Evolutionary conservation across 2,888 invertebrate species (phyloP).

Genomic region (Stenoptilia bipunctidactyla): DNA sequence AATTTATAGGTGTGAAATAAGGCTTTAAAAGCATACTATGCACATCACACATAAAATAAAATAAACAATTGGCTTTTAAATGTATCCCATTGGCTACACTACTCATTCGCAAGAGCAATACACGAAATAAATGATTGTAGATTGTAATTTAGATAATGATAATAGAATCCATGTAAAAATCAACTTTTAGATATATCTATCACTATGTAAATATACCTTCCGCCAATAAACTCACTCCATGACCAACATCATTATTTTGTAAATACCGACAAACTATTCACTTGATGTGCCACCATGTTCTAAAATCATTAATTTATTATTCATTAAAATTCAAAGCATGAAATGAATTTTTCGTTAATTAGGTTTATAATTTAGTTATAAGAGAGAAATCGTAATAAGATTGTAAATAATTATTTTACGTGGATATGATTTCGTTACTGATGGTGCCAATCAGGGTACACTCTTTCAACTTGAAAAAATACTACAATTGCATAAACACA

Average conservation of each 20-base stretch:
- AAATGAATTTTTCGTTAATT: constrained; percentile 50
- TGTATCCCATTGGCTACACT: too few relatives aligned
- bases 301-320: constrained; percentile 68
- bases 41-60: too few relatives aligned
- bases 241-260: not conserved
- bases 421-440: constrained; percentile 18
- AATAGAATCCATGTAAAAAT: constrained; percentile 48
- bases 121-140: too few relatives aligned
- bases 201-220: constrained; percentile 46
- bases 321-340: constrained; percentile 50
- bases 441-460: too few relatives aligned
- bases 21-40: too few relatives aligned
- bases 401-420: constrained; percentile 54
- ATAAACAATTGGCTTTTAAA: too few relatives aligned
- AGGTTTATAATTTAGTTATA: constrained; percentile 52
- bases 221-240: constrained; percentile 1
- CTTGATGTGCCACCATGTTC: constrained; percentile 48
- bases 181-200: constrained; percentile 33
- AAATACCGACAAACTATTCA: constrained; percentile 12
- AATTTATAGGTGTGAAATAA: too few relatives aligned
- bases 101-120: too few relatives aligned
- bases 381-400: constrained; percentile 44
- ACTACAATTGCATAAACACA: too few relatives aligned
- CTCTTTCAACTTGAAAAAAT: too few relatives aligned
- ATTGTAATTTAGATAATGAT: constrained; percentile 4